Evolutionary conservation across 53 echinoderm and acorn worm genomes (phyloP), one percentile per base, ranked within the genome.

Genomic region (Echinarachnius parma): DNA sequence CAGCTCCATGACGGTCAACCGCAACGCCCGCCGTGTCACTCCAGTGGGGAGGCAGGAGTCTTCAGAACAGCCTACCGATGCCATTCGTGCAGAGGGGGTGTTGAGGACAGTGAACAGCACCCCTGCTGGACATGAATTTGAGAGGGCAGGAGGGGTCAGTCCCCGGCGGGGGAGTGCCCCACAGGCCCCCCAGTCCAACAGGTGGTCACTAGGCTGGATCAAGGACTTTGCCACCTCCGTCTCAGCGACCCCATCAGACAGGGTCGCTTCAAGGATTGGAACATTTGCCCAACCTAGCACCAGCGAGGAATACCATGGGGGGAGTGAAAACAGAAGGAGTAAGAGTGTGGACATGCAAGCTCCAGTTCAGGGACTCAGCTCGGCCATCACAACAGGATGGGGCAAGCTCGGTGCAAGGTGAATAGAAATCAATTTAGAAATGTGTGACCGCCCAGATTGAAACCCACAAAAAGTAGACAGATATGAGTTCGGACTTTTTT

Each of bases 181-280:
- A 14, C 70, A 63, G 9, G 78, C 53, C 33, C 56, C 72, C 5
- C 68, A 71, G 4, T 58, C 71, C 29, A 84, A 57, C 48, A 77
- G 76, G 46, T 89, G 89, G 89, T 89, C 89, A 24, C 64, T 89
- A 26, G 84, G 78, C 53, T 89, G 89, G 89, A 89, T 84, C 77
- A 84, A 77, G 34, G 84, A 81, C 14, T 84, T 84, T 71, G 89
- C 70, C 0, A 34, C 54, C 10, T 53, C 70, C 16, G 70, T 89
- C 13, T 74, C 77, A 31, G 82, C 82, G 36, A 32, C 34, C 25
- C 68, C 68, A 30, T 25, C 62, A 49, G 78, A 77, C 20, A 70
- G 69, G 45, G 34, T 62, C 31, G 69, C 70, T 31, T 22, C 62
- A 14, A 23, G 62, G 46, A 67, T 4, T 9, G 70, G 58, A 56